Evolutionary conservation across 1,140 invertebrate genomes (phyloP), one percentile per base, ranked within the genome.

Genomic region (Scaptomyza montana): DNA sequence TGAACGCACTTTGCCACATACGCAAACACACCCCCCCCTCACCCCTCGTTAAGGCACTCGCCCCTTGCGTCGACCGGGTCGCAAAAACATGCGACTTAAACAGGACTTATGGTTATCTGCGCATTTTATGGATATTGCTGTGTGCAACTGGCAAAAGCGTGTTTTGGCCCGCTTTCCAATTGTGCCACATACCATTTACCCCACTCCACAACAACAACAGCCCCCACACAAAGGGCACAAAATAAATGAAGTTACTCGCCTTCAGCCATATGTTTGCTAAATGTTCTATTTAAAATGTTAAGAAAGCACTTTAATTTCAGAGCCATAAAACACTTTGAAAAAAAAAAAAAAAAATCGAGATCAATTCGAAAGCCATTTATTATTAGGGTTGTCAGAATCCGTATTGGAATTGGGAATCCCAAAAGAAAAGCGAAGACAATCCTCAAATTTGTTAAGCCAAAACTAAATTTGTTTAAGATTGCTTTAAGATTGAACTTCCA

Each of bases 41-140:
- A 33, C 28, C 25, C 47, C 16, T 5, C 10, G 30, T 33, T 36
- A 5, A n/a, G n/a, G n/a, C n/a, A n/a, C n/a, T n/a, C n/a, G n/a
- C n/a, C 43, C 43, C 19, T 21, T 49, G 3, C 7, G 5, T 7
- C 30, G 5, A 3, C 30, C 5, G 77, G 54, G 30, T 61, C 46
- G 73, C 30, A 73, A 66, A 62, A 79, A 84, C 70, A 82, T 73
- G 74, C 68, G 80, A 81, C 89, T 89, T 90, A 90, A 90, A 73
- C 80, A 90, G 89, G 89, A 90, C 89, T 90, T 90, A 90, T 90
- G 80, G 89, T 90, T 90, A 90, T 90, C 89, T 90, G 70, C 78
- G 84, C 84, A 89, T 90, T 90, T 90, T 90, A 90, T 90, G 89
- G 89, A 90, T 90, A 90, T 90, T 90, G 89, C 82, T 25, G 21